Evolutionary conservation across 2,888 invertebrate genomes (phyloP).

Genomic region (Metalampra italica): DNA sequence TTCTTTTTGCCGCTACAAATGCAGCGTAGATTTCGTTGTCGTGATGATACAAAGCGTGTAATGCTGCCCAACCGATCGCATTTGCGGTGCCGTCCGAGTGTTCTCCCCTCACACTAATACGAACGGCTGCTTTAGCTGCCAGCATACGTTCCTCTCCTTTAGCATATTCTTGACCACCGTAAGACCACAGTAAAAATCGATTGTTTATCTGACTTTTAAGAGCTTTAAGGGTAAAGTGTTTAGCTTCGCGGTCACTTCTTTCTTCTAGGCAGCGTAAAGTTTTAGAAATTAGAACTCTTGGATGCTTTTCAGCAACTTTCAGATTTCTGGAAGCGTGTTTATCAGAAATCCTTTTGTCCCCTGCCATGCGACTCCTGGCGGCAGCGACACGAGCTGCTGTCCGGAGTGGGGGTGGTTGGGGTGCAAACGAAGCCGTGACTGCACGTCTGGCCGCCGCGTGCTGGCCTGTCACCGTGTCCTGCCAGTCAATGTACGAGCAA

Average conservation of each 20-base stretch:
- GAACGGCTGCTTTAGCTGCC: constrained; percentile 50
- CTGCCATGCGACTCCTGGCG: constrained; percentile 48
- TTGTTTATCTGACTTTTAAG: constrained; percentile 44
- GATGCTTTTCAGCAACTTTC: constrained; percentile 34
- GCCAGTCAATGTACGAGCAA: constrained; percentile 50
- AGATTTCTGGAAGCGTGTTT: constrained; percentile 38
- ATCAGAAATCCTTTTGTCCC: constrained; percentile 46
- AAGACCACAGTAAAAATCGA: constrained; percentile 58
- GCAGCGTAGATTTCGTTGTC: constrained; percentile 41
- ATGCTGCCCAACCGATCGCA: constrained; percentile 63
- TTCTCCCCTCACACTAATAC: constrained; percentile 59
- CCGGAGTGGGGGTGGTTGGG: constrained; percentile 46
- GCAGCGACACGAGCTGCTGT: constrained; percentile 36
- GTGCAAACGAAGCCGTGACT: constrained; percentile 62
- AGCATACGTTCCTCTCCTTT: constrained; percentile 32
- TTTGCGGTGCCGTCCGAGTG: constrained; percentile 57
- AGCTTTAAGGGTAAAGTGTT: constrained; percentile 41
- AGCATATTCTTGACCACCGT: constrained; percentile 52
- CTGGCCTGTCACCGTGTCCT: constrained; percentile 59
- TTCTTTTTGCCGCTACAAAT: constrained; percentile 55
- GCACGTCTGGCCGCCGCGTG: constrained; percentile 60
- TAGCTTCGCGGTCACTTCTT: constrained; percentile 41
- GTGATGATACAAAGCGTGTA: constrained; percentile 55
- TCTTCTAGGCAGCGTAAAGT: constrained; percentile 54
- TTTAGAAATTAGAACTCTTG: constrained; percentile 48